Evolutionary conservation across 1,140 invertebrate genomes (phyloP), one percentile per base, ranked within the genome.

Genomic region (Drosophila baimaii): DNA sequence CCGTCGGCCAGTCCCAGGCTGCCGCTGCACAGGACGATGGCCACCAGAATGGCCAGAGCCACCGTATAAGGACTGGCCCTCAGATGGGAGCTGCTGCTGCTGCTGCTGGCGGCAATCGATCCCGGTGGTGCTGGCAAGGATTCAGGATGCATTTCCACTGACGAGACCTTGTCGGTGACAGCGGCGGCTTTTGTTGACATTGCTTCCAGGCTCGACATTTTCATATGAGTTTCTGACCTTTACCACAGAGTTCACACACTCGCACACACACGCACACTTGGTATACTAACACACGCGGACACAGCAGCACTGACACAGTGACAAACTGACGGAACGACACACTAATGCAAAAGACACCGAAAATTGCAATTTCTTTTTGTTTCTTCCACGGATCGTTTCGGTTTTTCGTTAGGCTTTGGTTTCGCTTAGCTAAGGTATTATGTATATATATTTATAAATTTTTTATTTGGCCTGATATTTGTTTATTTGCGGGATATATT

Each of bases 1-100:
- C 93, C 93, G 79, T 93, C 79, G 61, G 83, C 90, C 17, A 75
- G 13, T 31, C 75, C 89, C 64, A 91, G 59, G 46, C 66, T 62
- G 77, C 74, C 51, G 70, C 80, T 52, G 68, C 77, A 88, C 52
- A 84, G 33, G 55, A 89, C 73, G 29, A 88, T 81, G 65, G 65
- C 77, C 49, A 62, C 61, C 57, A 89, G 31, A 4, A 77, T 41
- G 44, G 70, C 68, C 51, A 76, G 41, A 9, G 56, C 64, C 35
- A 63, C 44, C 39, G 80, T 57, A 19, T 56, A 41, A 17, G 76
- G 56, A 43, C 63, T 77, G 46, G 72, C 71, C 47, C 59, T 77
- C 27, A 71, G 59, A 62, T 57, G 41, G 51, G 17, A 49, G 43
- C 35, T 51, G 17, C 47, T 19, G 27, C 47, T 33, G 49, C 47